Evolutionary conservation across 2,113 vertebrate genomes (phyloP).

Genomic region (human (Homo sapiens)): GRCh38 chr2:213024001-213024500

Average conservation of each 20-base stretch:
- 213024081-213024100: background rate
- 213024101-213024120: background rate
- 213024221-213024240: background rate
- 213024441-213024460: background rate
- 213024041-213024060: background rate
- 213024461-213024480: background rate
- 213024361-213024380: background rate
- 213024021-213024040: background rate
- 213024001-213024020: background rate
- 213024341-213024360: background rate
- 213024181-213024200: background rate
- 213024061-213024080: background rate
- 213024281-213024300: background rate
- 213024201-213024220: background rate
- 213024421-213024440: background rate
- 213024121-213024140: background rate
- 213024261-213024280: background rate
- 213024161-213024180: background rate
- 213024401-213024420: background rate
- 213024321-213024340: background rate
- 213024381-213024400: background rate
- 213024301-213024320: background rate
- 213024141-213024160: background rate
- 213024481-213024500: background rate
- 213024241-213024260: background rate